Conservation (phyloP, 2,888 invertebrate genomes). For the Rhamnusium bicolor region DNA sequence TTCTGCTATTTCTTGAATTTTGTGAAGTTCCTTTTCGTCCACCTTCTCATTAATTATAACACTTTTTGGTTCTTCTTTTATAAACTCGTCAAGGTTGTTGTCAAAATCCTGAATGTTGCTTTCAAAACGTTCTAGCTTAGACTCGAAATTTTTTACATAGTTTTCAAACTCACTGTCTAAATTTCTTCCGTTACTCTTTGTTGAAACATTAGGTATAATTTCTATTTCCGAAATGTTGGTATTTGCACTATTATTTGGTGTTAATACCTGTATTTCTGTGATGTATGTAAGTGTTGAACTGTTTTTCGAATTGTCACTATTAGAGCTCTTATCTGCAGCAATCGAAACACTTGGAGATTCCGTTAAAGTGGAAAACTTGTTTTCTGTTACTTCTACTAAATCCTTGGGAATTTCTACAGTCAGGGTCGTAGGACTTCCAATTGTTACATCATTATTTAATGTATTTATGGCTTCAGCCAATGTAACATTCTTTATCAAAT, state of each 20-base stretch:
- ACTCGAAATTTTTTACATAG: conserved; percentile 66
- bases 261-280: conserved; percentile 81
- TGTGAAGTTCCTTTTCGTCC: conserved; percentile 64
- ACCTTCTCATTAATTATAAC: conserved; percentile 55
- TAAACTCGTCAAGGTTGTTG: conserved; percentile 55
- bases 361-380: conserved; percentile 32
- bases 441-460: conserved; percentile 58
- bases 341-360: conserved; percentile 28
- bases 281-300: conserved; percentile 75
- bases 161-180: conserved; percentile 67
- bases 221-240: conserved; percentile 63
- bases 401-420: conserved; percentile 60
- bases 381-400: conserved; percentile 23
- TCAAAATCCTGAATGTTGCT: conserved; percentile 63
- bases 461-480: conserved; percentile 65
- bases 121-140: conserved; percentile 60
- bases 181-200: conserved; percentile 67
- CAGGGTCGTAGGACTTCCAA: conserved; percentile 44
- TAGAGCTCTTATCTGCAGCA: conserved; percentile 34
- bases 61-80: conserved; percentile 50
- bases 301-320: conserved; percentile 48
- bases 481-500: conserved; percentile 69
- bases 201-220: conserved; percentile 67
- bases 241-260: conserved; percentile 70
- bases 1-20: conserved; percentile 69